These are phyloP conservation scores for Molossus molossus DNA, from an alignment of 2,797 vertebrate genomes.

Conservation along the genomic window DNA sequence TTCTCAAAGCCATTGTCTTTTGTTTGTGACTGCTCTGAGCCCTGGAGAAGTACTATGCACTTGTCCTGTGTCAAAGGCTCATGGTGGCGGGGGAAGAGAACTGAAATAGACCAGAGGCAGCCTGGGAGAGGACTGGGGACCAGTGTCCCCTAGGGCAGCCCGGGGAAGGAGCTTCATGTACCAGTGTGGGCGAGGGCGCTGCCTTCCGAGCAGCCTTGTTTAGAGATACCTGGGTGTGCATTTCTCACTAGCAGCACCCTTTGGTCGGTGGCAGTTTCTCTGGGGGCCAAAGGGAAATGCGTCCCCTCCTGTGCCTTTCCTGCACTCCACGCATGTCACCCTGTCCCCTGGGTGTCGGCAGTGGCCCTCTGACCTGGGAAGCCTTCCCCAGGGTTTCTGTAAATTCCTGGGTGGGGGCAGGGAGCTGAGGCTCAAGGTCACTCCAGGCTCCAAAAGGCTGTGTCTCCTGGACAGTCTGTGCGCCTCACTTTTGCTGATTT, in stretches of 20 bases:
- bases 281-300: background rate
- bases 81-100: background rate
- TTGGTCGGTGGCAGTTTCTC: background rate
- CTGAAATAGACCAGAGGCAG: rapidly evolving
- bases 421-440: background rate
- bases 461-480: no score
- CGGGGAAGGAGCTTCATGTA: background rate
- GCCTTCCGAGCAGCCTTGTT: background rate
- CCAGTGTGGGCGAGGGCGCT: no score
- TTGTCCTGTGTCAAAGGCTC: background rate
- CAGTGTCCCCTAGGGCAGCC: rapidly evolving
- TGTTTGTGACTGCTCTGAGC: background rate
- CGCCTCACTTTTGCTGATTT: background rate
- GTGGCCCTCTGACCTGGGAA: background rate
- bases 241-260: background rate
- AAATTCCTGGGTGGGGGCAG: background rate
- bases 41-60: background rate
- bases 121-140: rapidly evolving
- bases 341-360: background rate
- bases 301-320: background rate
- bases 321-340: background rate
- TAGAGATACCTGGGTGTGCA: rapidly evolving
- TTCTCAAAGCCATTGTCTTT: background rate
- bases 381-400: background rate
- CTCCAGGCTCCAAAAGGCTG: background rate